Conservation (phyloP, 2,888 invertebrate species). For the Pinctada fucata region DNA sequence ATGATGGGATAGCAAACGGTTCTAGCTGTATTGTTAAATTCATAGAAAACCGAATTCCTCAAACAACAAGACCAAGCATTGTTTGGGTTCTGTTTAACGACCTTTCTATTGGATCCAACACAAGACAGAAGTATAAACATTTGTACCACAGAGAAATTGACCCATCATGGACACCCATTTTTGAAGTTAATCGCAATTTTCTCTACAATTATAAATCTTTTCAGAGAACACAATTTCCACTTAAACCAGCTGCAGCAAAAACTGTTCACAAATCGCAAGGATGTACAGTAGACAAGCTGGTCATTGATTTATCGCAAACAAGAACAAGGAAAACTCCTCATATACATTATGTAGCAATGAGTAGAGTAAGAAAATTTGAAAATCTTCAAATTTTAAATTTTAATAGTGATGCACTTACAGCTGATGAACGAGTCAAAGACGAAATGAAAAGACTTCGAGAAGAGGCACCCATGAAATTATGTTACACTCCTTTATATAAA, state of each 20-base stretch:
- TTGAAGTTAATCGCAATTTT: slow-evolving; percentile 45
- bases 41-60: slow-evolving; percentile 36
- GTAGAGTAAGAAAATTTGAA: slow-evolving; percentile 38
- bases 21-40: slow-evolving; percentile 34
- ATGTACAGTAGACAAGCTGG: slow-evolving; percentile 33
- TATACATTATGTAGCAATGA: slow-evolving; percentile 44
- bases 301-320: slow-evolving; percentile 5
- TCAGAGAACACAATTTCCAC: slow-evolving; percentile 41
- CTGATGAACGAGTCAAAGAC: slow-evolving; percentile 36
- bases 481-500: slow-evolving; percentile 24
- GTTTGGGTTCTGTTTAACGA: slow-evolving; percentile 42
- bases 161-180: slow-evolving; percentile 38
- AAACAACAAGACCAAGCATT: slow-evolving; percentile 42
- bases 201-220: slow-evolving; percentile 34
- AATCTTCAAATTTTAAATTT: slow-evolving; percentile 42
- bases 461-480: slow-evolving; percentile 12
- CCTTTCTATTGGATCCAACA: slow-evolving; percentile 17
- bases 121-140: slow-evolving; percentile 31
- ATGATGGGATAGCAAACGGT: slow-evolving; percentile 46
- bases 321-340: slow-evolving; percentile 35
- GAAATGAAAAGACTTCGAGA: slow-evolving; percentile 41
- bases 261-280: slow-evolving; percentile 49
- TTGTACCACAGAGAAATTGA: slow-evolving; percentile 32
- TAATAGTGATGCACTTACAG: slow-evolving; percentile 36
- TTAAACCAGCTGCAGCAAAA: slow-evolving; percentile 41